phyloP scores from a whole-genome alignment of 2,888 invertebrate genomes.

The Notodonta dromedarius region DNA sequence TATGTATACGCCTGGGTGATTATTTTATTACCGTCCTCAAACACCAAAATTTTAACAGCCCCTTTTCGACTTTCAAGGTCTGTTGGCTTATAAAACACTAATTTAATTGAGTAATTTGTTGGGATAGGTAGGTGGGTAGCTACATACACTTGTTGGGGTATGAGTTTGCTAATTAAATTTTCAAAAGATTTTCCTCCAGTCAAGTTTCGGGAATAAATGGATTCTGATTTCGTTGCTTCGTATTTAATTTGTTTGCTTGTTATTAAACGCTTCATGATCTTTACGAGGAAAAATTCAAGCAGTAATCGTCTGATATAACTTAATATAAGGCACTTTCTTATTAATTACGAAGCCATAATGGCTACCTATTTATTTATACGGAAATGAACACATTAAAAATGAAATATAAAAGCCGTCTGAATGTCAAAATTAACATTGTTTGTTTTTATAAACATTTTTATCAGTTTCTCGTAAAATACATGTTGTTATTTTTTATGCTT shows the following conservation, averaged over 20 bases:
- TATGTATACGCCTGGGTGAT: slow-evolving; percentile 1
- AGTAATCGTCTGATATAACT: too few species aligned
- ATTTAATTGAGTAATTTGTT: slow-evolving; percentile 27
- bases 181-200: background rate
- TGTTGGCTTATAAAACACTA: slow-evolving; percentile 19
- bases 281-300: too few species aligned
- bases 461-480: too few species aligned
- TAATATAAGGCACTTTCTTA: too few species aligned
- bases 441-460: too few species aligned
- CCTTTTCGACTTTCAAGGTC: slow-evolving; percentile 11
- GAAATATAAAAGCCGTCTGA: too few species aligned
- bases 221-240: slow-evolving; percentile 9
- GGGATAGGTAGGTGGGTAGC: slow-evolving; percentile 1
- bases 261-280: too few species aligned
- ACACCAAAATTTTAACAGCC: slow-evolving; percentile 13
- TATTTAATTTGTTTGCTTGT: background rate
- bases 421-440: too few species aligned
- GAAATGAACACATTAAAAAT: too few species aligned
- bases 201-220: background rate
- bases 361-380: too few species aligned
- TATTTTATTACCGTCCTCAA: slow-evolving; percentile 19
- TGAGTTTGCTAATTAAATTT: background rate
- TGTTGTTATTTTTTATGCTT: too few species aligned
- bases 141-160: slow-evolving; percentile 5
- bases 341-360: too few species aligned